phyloP scores from a whole-genome alignment of 1,140 invertebrate genomes.

The Lordiphosa stackelbergi region DNA sequence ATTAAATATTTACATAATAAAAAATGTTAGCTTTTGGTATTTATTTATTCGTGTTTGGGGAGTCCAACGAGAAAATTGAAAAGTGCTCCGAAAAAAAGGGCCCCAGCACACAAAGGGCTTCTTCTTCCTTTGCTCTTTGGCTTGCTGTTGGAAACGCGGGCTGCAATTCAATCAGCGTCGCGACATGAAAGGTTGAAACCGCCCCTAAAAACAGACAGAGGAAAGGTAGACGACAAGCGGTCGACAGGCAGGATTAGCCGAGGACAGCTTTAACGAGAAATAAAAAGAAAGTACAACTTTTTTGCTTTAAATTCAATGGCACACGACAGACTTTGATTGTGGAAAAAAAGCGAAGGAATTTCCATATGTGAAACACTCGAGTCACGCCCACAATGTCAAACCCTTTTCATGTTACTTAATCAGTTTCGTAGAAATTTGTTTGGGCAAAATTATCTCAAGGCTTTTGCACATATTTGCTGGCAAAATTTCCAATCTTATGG shows the following conservation, averaged over 20 bases:
- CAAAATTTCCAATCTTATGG: slow-evolving; percentile 26
- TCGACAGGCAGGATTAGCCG: slow-evolving; percentile 32
- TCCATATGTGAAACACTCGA: slow-evolving; percentile 34
- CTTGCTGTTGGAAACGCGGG: slow-evolving; percentile 18
- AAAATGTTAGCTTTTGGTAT: slow-evolving; percentile 54
- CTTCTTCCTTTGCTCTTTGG: slow-evolving; percentile 3
- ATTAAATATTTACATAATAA: slow-evolving; percentile 74
- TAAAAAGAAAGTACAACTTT: slow-evolving; percentile 1
- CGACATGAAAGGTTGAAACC: slow-evolving; percentile 59
- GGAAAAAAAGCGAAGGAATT: slow-evolving; percentile 30
- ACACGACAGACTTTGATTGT: too few relatives aligned
- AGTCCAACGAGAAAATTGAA: slow-evolving; percentile 35
- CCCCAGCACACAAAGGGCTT: slow-evolving; percentile 31
- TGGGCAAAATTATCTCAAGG: slow-evolving; percentile 42
- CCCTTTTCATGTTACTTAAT: slow-evolving; percentile 66
- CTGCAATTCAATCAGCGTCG: slow-evolving; percentile 68
- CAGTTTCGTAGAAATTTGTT: slow-evolving; percentile 28
- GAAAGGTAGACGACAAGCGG: slow-evolving; percentile 15
- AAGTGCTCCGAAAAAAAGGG: slow-evolving; percentile 40
- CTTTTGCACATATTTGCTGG: slow-evolving; percentile 32
- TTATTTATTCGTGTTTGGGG: slow-evolving; percentile 52
- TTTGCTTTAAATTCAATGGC: slow-evolving; percentile 31
- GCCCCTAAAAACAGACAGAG: slow-evolving; percentile 33
- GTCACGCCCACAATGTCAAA: slow-evolving; percentile 50
- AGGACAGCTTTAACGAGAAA: slow-evolving; percentile 4